phyloP scores from a whole-genome alignment of 2,797 vertebrate species.

The Rhincodon typus region DNA sequence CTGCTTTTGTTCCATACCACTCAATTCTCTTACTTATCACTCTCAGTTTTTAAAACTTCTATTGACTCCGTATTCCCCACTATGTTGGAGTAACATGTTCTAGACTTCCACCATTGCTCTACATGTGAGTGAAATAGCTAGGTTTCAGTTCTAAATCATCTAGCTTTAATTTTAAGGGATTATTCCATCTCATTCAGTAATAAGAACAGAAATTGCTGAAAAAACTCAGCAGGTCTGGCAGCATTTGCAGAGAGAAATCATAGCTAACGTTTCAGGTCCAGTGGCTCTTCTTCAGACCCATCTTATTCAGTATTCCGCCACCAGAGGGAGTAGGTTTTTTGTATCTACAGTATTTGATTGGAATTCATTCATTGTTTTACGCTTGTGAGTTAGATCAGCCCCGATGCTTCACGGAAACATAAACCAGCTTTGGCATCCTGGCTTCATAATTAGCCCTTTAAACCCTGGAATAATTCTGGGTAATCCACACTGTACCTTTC shows the following conservation, averaged over 20 bases:
- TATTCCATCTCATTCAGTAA: too few relatives aligned
- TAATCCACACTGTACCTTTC: neutral
- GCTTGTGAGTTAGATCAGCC: neutral
- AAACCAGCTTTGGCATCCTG: neutral
- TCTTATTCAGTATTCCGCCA: neutral
- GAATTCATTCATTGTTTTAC: neutral
- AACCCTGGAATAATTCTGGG: neutral
- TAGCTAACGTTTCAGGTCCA: too few relatives aligned
- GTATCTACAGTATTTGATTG: neutral
- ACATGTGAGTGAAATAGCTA: neutral
- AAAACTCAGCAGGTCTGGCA: too few relatives aligned
- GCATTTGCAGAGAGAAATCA: too few relatives aligned
- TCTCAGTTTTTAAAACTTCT: neutral
- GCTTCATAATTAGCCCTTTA: neutral
- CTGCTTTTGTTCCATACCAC: too few relatives aligned
- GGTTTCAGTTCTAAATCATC: neutral
- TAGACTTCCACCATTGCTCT: neutral
- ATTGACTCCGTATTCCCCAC: neutral
- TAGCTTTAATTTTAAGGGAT: neutral
- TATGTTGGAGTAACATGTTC: neutral
- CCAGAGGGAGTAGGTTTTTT: neutral
- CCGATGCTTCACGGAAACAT: neutral
- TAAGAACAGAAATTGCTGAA: too few relatives aligned
- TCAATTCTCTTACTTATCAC: neutral
- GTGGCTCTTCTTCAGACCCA: too few relatives aligned